Percentiles rank a stretch among this genome's conserved stretches.
Evolutionary conservation across 92 coral and sea anemone genomes (phyloP).

Genomic region (Zoanthus gigantus): DNA sequence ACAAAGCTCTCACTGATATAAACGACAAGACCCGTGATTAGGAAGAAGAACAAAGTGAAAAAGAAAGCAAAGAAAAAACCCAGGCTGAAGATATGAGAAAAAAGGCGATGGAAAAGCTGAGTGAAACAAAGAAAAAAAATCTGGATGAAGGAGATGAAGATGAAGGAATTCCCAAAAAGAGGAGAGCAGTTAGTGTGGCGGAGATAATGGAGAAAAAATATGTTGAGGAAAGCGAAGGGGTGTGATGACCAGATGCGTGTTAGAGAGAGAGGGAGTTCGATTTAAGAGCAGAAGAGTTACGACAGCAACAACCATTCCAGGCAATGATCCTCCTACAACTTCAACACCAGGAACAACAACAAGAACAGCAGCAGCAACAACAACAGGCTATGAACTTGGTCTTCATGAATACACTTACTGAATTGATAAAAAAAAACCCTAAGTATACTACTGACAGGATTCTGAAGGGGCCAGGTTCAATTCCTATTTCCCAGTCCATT

Average conservation of each 20-base stretch:
- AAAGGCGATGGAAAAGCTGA: slow-evolving; percentile 42
- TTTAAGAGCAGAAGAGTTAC: background rate
- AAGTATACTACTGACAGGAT: too few species aligned
- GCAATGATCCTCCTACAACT: background rate
- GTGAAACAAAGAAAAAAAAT: slow-evolving; percentile 44
- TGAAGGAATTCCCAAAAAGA: slow-evolving; percentile 16
- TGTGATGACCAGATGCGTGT: slow-evolving; percentile 18
- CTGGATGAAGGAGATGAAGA: slow-evolving; percentile 31
- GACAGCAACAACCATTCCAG: slow-evolving; percentile 24
- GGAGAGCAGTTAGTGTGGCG: slow-evolving; percentile 19
- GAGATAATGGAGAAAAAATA: slow-evolving; percentile 49
- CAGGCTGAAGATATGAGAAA: slow-evolving; percentile 45
- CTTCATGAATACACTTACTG: too few species aligned
- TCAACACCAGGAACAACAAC: slow-evolving; percentile 28
- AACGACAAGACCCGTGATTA: slow-evolving; percentile 33
- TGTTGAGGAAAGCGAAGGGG: background rate
- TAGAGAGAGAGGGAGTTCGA: slow-evolving; percentile 1
- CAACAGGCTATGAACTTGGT: slow-evolving; percentile 38
- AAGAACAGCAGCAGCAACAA: background rate
- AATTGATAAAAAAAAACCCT: too few species aligned
- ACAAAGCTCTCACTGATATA: slow-evolving; percentile 49
- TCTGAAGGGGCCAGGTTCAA: too few species aligned
- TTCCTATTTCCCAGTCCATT: too few species aligned
- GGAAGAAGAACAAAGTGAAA: background rate
- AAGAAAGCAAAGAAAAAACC: slow-evolving; percentile 35